phyloP scores from a whole-genome alignment of 2,113 vertebrate genomes.

The Pica pica region DNA sequence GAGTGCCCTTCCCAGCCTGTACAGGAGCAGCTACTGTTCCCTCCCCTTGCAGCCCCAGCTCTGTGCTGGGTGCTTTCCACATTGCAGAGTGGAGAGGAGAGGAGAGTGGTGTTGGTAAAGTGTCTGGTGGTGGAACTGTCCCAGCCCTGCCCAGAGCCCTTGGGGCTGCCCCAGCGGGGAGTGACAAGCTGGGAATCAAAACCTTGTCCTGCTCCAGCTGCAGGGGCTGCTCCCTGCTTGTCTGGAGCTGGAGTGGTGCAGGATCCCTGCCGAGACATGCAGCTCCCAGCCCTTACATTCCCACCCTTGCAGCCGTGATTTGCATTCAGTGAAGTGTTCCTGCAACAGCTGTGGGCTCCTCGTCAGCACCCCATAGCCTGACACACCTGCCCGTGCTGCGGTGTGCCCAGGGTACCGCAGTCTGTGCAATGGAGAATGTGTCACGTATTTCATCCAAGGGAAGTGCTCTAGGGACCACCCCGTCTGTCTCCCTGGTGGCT shows the following conservation, averaged over 20 bases:
- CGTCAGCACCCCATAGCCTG: not conserved
- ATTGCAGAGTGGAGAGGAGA: not conserved
- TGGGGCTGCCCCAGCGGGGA: not conserved
- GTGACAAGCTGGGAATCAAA: not conserved
- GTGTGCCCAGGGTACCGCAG: not conserved
- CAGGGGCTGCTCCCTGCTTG: not conserved
- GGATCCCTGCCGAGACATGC: rapidly evolving
- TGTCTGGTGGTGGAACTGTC: not conserved
- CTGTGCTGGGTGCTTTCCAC: not conserved
- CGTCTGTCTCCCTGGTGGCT: not conserved
- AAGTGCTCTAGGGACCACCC: not conserved
- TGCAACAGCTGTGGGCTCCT: not conserved
- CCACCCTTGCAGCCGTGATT: not conserved
- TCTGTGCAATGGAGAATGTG: rapidly evolving
- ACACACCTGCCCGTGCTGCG: rapidly evolving
- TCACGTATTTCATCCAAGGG: not conserved
- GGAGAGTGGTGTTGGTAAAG: not conserved
- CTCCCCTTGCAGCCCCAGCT: not conserved
- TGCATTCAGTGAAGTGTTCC: not conserved
- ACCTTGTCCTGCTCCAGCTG: not conserved
- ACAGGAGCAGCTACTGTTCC: not conserved
- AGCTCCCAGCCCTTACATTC: not conserved
- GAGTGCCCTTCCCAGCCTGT: not conserved
- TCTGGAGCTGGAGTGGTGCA: not conserved
- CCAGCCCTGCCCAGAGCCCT: not conserved